Evolutionary conservation across 2,888 invertebrate species (phyloP).

Genomic region (Aradus depressus): DNA sequence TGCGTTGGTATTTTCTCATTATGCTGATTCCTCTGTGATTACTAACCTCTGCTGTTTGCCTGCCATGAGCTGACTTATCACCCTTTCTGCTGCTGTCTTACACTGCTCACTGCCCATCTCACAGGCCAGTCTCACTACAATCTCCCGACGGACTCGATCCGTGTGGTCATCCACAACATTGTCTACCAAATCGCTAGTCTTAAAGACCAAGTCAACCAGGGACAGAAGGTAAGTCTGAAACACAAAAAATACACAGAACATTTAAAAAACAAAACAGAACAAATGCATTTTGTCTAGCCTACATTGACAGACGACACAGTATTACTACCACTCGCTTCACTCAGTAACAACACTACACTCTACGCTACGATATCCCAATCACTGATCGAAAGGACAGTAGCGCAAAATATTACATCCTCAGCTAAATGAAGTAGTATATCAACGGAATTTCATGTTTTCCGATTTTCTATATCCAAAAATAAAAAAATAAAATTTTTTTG

Average conservation of each 20-base stretch:
- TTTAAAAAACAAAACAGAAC: too few species aligned
- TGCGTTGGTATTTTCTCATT: neutral
- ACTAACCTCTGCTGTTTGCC: neutral
- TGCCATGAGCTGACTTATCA: neutral
- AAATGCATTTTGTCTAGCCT: neutral
- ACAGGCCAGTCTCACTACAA: slow-evolving; percentile 4
- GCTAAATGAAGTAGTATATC: too few species aligned
- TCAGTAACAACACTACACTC: too few species aligned
- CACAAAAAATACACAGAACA: too few species aligned
- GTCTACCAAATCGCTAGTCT: neutral
- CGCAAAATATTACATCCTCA: too few species aligned
- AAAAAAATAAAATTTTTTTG: too few species aligned
- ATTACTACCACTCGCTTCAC: too few species aligned
- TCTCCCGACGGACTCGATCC: slow-evolving; percentile 6
- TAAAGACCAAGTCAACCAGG: slow-evolving; percentile 3
- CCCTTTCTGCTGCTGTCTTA: neutral
- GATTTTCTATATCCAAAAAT: too few species aligned
- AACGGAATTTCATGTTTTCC: too few species aligned
- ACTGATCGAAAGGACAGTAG: too few species aligned
- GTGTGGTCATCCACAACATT: neutral
- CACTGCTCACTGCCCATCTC: slow-evolving; percentile 6
- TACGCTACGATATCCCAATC: too few species aligned
- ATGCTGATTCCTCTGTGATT: neutral
- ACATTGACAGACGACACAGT: too few species aligned
- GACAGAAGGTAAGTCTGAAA: slow-evolving; percentile 7